Evolutionary conservation across 2,888 invertebrate genomes (phyloP), one percentile per base, ranked within the genome.

Genomic region (Incurvaria masculella): DNA sequence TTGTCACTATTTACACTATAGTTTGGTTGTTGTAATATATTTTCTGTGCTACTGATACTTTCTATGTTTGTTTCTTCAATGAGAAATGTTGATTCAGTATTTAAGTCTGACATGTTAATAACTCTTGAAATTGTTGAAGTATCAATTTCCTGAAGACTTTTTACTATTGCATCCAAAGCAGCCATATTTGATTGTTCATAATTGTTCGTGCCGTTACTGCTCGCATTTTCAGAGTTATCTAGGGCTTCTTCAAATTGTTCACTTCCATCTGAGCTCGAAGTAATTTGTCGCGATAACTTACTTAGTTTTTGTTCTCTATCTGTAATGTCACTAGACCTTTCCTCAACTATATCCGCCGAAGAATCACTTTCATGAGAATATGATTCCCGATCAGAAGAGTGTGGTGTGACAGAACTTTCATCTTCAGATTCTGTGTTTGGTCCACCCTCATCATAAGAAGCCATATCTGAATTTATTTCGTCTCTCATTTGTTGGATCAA

Each of bases 401-500:
- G 45, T 55, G 51, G 47, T 59, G 53, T 62, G 58, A 56, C 68
- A 52, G 64, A 63, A 3, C 57, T 54, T 57, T 68, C 66, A 51
- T 67, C 66, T 54, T 78, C 80, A 23, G 69, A 68, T 57, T 79
- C 79, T 56, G 79, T 79, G 46, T 72, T 73, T 48, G 75, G 76
- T 16, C 73, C 68, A 50, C 73, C 75, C 50, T 66, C 71, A 52
- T 69, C 69, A 23, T 72, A 62, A n/a, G 74, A 76, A 59, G 80
- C 82, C 56, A 84, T 82, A 58, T 81, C 81, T 21, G 74, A 78
- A 61, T 81, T 81, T 33, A 84, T 83, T 72, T 84, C 84, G 56
- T 82, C 81, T 60, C 81, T 82, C 84, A 84, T 84, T 66, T 84
- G 84, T 54, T 84, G 82, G 51, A 84, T 84, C 40, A 84, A 59